Base-by-base conservation (phyloP, 2,113 vertebrate species). In the Lagopus leucura region DNA sequence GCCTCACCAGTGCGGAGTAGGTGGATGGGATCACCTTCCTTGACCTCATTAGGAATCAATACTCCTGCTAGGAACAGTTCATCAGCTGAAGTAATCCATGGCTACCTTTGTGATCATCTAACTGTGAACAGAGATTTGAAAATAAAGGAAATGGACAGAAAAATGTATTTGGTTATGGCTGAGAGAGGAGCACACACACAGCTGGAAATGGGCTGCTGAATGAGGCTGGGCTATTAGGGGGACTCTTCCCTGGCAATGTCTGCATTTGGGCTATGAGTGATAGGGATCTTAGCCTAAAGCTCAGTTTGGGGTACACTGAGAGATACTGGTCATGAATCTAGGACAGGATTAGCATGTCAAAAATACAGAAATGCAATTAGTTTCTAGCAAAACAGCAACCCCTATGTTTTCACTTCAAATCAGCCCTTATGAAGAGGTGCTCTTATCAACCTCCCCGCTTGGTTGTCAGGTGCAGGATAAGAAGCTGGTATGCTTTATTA, bases 161-260 rank as follows among this genome's bases (percentile, higher is more conserved):
- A 24, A 24, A 74, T 8, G 21, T 67, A 17, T 89, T 82, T 67
- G 11, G 24, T 55, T 25, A 64, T 28, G 4, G 2, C 11, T 84
- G 61, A 55, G 42, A n/a, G 5, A 42, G 15, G 55, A 61, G 48
- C 30, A 27, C 19, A 8, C 20, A 5, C 0, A 0, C 34, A 15
- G 10, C n/a, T 81, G 48, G 30, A 57, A 81, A 38, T 11, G 20
- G 8, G 19, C 24, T 76, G 45, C 54, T 66, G 64, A 72, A 73
- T 8, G 64, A 83, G 30, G 7, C 25, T 50, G 57, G 38, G 18
- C 8, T 88, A 45, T 8, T 21, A 74, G 43, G 43, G 32, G 32
- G 66, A 24, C 25, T 24, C 1, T 25, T 75, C 2, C 10, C 65
- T 25, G 14, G 38, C 66, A 71, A 69, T 9, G 3, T 3, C 60